Evolutionary conservation across 2,888 invertebrate species (phyloP), one percentile per base, ranked within the genome.

Genomic region (Thereva nobilitata): DNA sequence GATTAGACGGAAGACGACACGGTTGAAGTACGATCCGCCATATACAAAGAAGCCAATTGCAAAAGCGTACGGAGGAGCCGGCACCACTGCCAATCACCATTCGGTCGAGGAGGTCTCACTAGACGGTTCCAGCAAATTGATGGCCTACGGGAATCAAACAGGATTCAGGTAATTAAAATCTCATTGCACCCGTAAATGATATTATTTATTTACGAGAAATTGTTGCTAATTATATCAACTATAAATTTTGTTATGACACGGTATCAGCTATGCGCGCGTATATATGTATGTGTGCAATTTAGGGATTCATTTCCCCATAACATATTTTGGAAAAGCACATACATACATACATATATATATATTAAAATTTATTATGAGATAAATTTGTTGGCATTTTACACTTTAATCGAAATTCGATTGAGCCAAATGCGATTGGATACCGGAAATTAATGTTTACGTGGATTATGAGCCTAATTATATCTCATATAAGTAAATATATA

Each of bases 11-110:
- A 93, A 92, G 87, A 92, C 92, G 79, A 91, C 92, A 73, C 86
- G 92, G 82, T 89, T 91, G 81, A 93, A 92, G 82, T 93, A 91
- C 82, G 93, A 94, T 82, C 91, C 91, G 75, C 92, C 92, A 67
- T 93, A 92, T 83, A 86, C 86, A 79, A 92, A 92, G 86, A 92
- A 92, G 80, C 91, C 92, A 56, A 87, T 88, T 74, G 86, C 87
- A 74, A 89, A 86, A 81, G 89, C 88, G 80, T 85, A 85, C 44
- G 84, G 83, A 8, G 85, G 85, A 5, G 84, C 87, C 66, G 84
- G 86, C 55, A 83, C 87, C 42, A 84, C 89, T 56, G 86, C 86
- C 72, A 89, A 89, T 83, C 88, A 89, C 82, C 86, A 86, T 76
- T 89, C 90, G 12, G 90, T 91, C 76, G 92, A 92, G 77, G 90